These are phyloP conservation scores for Tragelaphus scriptus DNA, from an alignment of 2,113 vertebrate genomes.

Conservation along the genomic window DNA sequence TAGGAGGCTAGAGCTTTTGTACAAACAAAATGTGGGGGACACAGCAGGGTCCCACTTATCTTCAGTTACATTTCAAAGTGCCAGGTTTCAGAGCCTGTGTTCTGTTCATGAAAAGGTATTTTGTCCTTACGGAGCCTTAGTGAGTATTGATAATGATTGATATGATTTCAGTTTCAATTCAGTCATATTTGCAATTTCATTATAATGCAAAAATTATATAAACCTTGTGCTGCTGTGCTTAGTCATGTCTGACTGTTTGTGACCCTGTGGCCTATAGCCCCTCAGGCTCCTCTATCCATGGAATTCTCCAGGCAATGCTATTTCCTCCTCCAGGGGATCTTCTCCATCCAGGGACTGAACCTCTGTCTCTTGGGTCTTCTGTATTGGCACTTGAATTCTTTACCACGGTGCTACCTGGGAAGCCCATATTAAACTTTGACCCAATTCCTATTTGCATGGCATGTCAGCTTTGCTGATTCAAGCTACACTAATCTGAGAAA, in stretches of 20 bases:
- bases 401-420: background rate
- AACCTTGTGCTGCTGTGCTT: background rate
- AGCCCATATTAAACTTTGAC: background rate
- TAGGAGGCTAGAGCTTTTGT: background rate
- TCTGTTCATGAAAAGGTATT: background rate
- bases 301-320: background rate
- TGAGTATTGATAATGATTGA: background rate
- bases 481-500: background rate
- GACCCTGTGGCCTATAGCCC: background rate
- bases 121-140: background rate
- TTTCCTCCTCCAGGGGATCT: background rate
- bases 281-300: background rate
- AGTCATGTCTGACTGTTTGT: background rate
- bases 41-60: background rate
- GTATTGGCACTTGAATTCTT: background rate
- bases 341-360: background rate
- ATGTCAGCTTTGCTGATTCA: background rate
- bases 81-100: background rate
- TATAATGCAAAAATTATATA: background rate
- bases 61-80: background rate
- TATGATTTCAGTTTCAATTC: background rate
- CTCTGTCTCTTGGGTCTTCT: background rate
- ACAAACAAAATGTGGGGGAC: background rate
- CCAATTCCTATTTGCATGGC: background rate
- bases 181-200: background rate